phyloP scores from a whole-genome alignment of 2,888 invertebrate species.

The Ptychoptera albimana region DNA sequence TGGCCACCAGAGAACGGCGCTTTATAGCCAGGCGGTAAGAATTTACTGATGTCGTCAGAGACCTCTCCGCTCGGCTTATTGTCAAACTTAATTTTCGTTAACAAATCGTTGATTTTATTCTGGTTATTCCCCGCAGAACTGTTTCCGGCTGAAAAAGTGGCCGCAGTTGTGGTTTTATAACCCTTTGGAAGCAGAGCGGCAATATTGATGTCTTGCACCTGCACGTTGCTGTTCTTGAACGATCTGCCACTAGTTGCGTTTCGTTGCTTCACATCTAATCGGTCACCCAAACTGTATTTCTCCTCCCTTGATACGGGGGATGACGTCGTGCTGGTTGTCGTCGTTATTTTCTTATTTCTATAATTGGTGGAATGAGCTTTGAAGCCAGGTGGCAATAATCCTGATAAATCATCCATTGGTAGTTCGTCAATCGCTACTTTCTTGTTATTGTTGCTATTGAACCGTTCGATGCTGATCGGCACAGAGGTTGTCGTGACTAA shows the following conservation, averaged over 20 bases:
- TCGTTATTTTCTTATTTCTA: slow-evolving; percentile 37
- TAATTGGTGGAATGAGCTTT: slow-evolving; percentile 33
- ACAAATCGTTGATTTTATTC: slow-evolving; percentile 19
- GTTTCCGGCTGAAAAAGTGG: slow-evolving; percentile 12
- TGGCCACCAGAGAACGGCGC: slow-evolving; percentile 27
- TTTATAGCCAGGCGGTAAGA: slow-evolving; percentile 41
- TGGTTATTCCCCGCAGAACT: slow-evolving; percentile 1
- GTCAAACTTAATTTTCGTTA: slow-evolving; percentile 24
- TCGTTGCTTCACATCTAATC: slow-evolving; percentile 9
- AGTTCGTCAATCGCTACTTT: slow-evolving; percentile 32
- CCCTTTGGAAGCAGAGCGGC: slow-evolving; percentile 40
- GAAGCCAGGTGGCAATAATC: slow-evolving; percentile 47
- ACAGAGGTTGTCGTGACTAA: slow-evolving; percentile 12
- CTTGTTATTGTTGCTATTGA: slow-evolving; percentile 11
- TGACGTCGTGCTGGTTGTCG: slow-evolving; percentile 24
- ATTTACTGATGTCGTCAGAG: slow-evolving; percentile 34
- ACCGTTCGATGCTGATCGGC: neutral
- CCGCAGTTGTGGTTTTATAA: slow-evolving; percentile 37
- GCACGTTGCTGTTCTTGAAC: slow-evolving; percentile 38
- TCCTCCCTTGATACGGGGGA: slow-evolving; percentile 1
- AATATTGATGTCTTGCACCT: slow-evolving; percentile 36
- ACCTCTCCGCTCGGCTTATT: slow-evolving; percentile 17
- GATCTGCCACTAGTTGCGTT: slow-evolving; percentile 31
- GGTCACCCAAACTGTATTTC: too few relatives aligned
- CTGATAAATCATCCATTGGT: slow-evolving; percentile 41